Conservation (phyloP, 2,888 invertebrate genomes). For the Seira sanloemensis region DNA sequence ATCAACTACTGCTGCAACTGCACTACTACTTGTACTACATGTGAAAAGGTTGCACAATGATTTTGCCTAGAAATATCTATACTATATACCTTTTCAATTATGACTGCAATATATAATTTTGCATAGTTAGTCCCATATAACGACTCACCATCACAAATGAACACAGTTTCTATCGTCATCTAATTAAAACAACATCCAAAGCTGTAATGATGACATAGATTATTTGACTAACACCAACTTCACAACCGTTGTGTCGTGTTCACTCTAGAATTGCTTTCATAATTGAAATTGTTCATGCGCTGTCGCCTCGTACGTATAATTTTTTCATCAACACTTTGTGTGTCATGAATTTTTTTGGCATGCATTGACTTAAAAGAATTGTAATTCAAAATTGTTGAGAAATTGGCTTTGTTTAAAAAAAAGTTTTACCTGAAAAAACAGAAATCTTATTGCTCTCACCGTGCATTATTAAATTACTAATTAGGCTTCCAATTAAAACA, state of each 20-base stretch:
- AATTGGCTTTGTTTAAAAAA: neutral
- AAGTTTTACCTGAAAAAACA: neutral
- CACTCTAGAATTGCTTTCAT: conserved; percentile 53
- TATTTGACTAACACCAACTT: neutral
- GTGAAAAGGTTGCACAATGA: conserved; percentile 51
- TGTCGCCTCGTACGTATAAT: conserved; percentile 72
- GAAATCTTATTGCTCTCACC: neutral
- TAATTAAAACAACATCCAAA: too few species aligned
- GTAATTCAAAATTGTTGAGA: neutral
- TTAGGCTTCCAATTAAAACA: neutral
- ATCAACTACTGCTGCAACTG: neutral
- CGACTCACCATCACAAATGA: neutral
- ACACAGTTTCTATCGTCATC: too few species aligned
- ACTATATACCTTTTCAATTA: conserved; percentile 37
- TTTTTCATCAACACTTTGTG: neutral
- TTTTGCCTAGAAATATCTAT: conserved; percentile 64
- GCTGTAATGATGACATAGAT: too few species aligned
- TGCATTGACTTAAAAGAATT: too few species aligned
- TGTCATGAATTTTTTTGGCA: neutral
- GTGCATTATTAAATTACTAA: neutral
- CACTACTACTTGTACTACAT: neutral
- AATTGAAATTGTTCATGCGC: conserved; percentile 70
- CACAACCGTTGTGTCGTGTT: neutral
- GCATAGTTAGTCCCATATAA: neutral
- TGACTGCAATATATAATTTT: conserved; percentile 40